A percentile compares a stretch with the other conserved stretches of the same genome.
phyloP scores from a whole-genome alignment of 2,888 invertebrate genomes.

The Melanotus villosus region DNA sequence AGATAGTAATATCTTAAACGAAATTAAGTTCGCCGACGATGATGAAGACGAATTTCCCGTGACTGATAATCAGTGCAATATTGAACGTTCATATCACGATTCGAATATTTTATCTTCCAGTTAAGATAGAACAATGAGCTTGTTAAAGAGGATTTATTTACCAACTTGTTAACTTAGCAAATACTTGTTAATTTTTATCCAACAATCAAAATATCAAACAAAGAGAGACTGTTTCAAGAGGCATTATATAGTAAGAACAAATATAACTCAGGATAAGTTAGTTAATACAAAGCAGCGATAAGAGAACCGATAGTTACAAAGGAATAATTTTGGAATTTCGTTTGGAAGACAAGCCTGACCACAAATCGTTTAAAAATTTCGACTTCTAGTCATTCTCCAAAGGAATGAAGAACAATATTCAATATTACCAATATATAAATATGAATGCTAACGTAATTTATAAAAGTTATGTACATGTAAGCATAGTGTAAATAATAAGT shows the following conservation, averaged over 20 bases:
- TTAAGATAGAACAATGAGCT: constrained; percentile 50
- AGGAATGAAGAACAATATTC: not conserved
- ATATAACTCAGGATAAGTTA: constrained; percentile 14
- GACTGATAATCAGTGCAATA: constrained; percentile 64
- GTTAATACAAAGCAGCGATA: not conserved
- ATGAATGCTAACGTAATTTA: not conserved
- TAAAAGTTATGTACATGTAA: constrained; percentile 11
- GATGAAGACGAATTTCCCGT: constrained; percentile 71
- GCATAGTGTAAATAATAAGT: constrained; percentile 13
- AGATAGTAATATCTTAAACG: constrained; percentile 74
- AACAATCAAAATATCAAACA: constrained; percentile 25
- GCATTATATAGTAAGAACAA: constrained; percentile 19
- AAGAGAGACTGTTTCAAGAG: constrained; percentile 28
- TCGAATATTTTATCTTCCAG: constrained; percentile 65
- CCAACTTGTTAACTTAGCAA: no score
- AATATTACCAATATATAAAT: not conserved
- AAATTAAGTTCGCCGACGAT: constrained; percentile 82
- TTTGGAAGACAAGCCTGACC: not conserved
- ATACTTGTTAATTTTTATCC: constrained; percentile 24
- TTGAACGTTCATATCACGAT: constrained; percentile 65
- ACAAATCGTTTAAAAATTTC: not conserved
- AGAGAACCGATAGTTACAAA: not conserved
- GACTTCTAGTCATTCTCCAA: not conserved
- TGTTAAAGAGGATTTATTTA: no score
- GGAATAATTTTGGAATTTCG: not conserved